Evolutionary conservation across 2,113 vertebrate species (phyloP).

Genomic region (Probosciger aterrimus): DNA sequence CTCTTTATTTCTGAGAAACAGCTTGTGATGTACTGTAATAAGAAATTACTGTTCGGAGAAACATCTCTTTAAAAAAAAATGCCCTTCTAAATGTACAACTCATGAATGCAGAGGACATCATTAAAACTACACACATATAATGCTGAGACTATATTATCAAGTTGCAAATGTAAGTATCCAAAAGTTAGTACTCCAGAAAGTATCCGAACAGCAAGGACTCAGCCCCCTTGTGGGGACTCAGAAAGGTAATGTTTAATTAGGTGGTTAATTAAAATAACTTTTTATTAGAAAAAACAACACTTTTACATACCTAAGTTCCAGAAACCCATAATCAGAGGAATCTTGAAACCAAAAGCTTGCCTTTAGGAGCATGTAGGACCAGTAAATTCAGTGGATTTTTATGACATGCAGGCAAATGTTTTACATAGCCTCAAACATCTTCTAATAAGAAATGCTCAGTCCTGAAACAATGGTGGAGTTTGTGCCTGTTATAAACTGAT

Average conservation of each 20-base stretch:
- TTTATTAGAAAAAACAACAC: neutral
- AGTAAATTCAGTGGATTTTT: neutral
- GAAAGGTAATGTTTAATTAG: neutral
- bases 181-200: neutral
- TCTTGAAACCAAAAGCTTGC: neutral
- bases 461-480: neutral
- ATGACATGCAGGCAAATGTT: neutral
- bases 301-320: neutral
- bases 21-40: neutral
- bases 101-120: neutral
- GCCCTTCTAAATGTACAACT: neutral
- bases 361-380: neutral
- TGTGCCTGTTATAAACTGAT: neutral
- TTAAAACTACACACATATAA: neutral
- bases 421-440: neutral
- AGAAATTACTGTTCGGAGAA: neutral
- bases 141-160: neutral
- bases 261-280: neutral
- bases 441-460: neutral
- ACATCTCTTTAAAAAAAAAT: neutral
- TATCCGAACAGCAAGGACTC: neutral
- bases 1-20: constrained; percentile 13
- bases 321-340: neutral
- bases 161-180: neutral
- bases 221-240: neutral